Conservation (phyloP, 2,797 vertebrate species). For the Coluber constrictor region DNA sequence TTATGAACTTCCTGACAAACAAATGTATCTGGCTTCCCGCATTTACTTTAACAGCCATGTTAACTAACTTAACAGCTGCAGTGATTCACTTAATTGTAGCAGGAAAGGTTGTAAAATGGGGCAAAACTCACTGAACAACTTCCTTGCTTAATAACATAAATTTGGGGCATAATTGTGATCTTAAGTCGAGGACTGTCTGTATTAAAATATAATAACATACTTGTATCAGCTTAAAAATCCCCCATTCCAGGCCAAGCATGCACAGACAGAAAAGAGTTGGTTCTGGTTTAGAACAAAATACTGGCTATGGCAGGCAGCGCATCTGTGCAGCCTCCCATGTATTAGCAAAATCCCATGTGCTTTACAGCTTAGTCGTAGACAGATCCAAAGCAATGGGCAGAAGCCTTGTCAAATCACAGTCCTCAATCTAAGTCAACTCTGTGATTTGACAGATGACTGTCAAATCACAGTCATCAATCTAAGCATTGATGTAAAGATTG, state of each 20-base stretch:
- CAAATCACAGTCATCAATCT: background rate
- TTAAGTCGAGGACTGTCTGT: background rate
- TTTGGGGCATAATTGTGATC: background rate
- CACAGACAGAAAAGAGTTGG: background rate
- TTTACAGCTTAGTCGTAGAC: background rate
- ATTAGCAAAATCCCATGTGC: background rate
- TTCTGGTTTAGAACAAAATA: background rate
- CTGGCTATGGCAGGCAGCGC: background rate
- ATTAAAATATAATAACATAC: background rate
- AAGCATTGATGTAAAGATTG: background rate
- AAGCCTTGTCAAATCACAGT: background rate
- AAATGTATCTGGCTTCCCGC: too few species aligned
- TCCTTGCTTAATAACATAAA: background rate
- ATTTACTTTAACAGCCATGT: background rate
- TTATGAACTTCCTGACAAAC: background rate
- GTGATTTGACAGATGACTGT: too few species aligned
- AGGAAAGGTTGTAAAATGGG: background rate
- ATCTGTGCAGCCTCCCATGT: background rate
- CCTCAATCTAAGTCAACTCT: too few species aligned
- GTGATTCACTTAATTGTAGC: background rate
- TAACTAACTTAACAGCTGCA: background rate
- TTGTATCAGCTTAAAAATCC: constrained; percentile 6
- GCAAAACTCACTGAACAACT: background rate
- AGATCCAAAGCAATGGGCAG: background rate
- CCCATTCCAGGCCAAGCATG: background rate